These are phyloP conservation scores for Bradysia coprophila DNA, from an alignment of 1,140 invertebrate species.

Conservation along the genomic window DNA sequence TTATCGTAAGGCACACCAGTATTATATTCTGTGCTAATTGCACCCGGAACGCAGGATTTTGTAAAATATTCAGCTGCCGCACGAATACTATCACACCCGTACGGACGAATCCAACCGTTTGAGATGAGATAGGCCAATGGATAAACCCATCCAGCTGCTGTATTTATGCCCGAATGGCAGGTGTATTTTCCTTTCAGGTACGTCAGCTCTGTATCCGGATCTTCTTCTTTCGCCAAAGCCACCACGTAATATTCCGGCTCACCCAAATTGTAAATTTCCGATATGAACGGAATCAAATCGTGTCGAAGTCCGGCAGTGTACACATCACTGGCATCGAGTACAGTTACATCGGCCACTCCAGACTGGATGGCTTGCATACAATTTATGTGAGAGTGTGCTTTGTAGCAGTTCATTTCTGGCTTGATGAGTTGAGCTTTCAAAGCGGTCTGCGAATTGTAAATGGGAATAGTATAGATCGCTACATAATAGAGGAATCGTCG, in stretches of 20 bases:
- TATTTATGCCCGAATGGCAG: constrained; percentile 82
- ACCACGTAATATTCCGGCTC: constrained; percentile 84
- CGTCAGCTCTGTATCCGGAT: constrained; percentile 68
- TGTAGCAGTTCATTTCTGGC: constrained; percentile 74
- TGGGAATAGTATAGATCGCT: constrained; percentile 4
- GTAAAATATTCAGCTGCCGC: constrained; percentile 86
- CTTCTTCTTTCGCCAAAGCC: constrained; percentile 77
- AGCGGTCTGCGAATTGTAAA: constrained; percentile 62
- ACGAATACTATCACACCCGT: constrained; percentile 74
- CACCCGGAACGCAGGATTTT: constrained; percentile 79
- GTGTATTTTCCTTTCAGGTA: constrained; percentile 77
- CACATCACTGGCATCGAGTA: constrained; percentile 85
- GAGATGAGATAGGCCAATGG: constrained; percentile 84
- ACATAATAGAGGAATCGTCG: too few relatives aligned
- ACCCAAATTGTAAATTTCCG: constrained; percentile 74
- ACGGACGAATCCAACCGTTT: constrained; percentile 81
- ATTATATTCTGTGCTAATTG: constrained; percentile 69
- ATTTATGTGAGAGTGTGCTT: constrained; percentile 64
- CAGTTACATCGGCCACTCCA: constrained; percentile 69
- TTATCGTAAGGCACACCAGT: constrained; percentile 66
- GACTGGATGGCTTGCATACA: constrained; percentile 72
- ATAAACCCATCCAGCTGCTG: constrained; percentile 89
- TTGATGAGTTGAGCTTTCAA: constrained; percentile 72
- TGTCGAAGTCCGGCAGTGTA: constrained; percentile 73
- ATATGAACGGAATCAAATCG: constrained; percentile 68